Evolutionary conservation across 2,797 vertebrate species (phyloP), one percentile per base, ranked within the genome.

Genomic region (Neosilurus hyrtlii): DNA sequence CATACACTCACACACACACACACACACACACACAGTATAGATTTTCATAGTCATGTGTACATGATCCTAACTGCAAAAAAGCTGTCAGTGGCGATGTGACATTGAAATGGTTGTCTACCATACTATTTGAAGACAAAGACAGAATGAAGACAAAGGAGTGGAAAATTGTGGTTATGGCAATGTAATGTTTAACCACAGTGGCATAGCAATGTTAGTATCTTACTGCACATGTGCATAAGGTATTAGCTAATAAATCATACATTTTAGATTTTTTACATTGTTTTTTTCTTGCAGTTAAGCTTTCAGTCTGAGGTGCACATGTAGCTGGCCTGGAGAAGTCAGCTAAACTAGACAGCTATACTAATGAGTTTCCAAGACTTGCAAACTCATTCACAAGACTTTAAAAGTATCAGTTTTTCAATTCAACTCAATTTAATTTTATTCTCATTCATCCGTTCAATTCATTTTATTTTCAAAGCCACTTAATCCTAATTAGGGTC

Each of bases 291-390:
- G 24, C 14, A 73, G 71, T 73, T 72, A 52, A 72, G 8, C 49
- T 26, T 49, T 72, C 70, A 82, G 63, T 80, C 68, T 82, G 52
- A 85, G n/a, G 66, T 82, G 68, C 67, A 80, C 18, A 63, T 79
- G 24, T 74, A 78, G 70, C 67, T 51, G 65, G 65, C 75, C 24
- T 66, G 65, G 68, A 82, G 79, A 80, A 65, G 62, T 73, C 20
- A 22, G 49, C 24, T n/a, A 24, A 12, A 9, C 51, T 76, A n/a
- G 1, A 43, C 56, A 76, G 73, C 2, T 35, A 61, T 43, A 61
- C 72, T 57, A 56, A 74, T 57, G 6, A 37, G 54, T 35, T 74
- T 57, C 11, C 67, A 49, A 16, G n/a, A 30, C n/a, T 51, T 26
- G 18, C 0, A 30, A n/a, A n/a, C n/a, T n/a, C n/a, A n/a, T n/a